Percentiles rank a stretch among this genome's conserved stretches.
These are phyloP conservation scores for Baccha elongata DNA, from an alignment of 2,888 invertebrate species.

Conservation along the genomic window DNA sequence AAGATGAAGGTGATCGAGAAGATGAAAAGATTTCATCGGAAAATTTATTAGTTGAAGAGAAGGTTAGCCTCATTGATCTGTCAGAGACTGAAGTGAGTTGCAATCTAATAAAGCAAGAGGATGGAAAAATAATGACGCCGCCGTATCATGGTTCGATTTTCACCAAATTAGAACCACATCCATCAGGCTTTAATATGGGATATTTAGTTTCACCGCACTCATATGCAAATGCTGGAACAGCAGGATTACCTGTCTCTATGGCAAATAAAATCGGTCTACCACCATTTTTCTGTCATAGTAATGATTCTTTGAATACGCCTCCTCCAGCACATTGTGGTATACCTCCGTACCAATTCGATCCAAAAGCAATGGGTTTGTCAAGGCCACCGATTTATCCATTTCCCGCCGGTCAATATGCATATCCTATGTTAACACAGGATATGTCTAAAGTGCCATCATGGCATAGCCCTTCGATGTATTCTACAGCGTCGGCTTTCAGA, in stretches of 20 bases:
- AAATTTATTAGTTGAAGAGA: conserved; percentile 95
- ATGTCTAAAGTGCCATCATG: too few species aligned
- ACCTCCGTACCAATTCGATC: too few species aligned
- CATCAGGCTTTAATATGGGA: conserved; percentile 91
- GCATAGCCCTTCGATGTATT: too few species aligned
- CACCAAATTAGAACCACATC: conserved; percentile 82
- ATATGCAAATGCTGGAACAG: conserved; percentile 94
- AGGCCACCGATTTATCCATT: too few species aligned
- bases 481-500: too few species aligned
- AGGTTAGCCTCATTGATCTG: conserved; percentile 97
- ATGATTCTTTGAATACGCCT: too few species aligned
- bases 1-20: conserved; percentile 98
- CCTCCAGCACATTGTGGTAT: too few species aligned
- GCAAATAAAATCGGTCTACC: conserved; percentile 89
- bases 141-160: conserved; percentile 94
- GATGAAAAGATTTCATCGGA: conserved; percentile 97
- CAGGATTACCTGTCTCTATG: conserved; percentile 94
- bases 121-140: conserved; percentile 91
- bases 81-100: conserved; percentile 95
- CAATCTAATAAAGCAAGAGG: conserved; percentile 84
- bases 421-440: too few species aligned
- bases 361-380: too few species aligned
- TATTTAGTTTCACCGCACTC: conserved; percentile 95
- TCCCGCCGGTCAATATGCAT: too few species aligned
- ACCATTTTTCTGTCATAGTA: too few species aligned